Evolutionary conservation across 2,797 vertebrate genomes (phyloP).

Genomic region (Pangasius djambal): DNA sequence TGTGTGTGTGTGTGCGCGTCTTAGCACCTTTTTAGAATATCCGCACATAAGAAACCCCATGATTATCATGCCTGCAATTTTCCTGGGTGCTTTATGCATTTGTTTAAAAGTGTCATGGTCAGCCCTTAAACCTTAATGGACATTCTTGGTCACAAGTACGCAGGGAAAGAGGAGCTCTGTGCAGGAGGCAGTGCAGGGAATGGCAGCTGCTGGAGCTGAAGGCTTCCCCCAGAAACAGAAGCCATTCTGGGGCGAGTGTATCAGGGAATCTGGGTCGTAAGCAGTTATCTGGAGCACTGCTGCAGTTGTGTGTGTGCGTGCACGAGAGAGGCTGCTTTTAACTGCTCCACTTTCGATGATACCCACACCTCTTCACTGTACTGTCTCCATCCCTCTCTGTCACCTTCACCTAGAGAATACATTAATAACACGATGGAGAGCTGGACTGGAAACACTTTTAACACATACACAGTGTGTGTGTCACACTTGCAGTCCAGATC

Average conservation of each 20-base stretch:
- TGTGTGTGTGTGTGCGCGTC: background rate
- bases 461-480: background rate
- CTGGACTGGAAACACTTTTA: slow-evolving; percentile 27
- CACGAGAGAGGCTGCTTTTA: slow-evolving; percentile 70
- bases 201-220: slow-evolving; percentile 58
- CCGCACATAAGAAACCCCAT: background rate
- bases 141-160: slow-evolving; percentile 11
- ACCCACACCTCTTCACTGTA: slow-evolving; percentile 62
- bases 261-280: slow-evolving; percentile 75
- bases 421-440: slow-evolving; percentile 70
- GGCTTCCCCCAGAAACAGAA: slow-evolving; percentile 57
- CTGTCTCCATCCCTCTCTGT: slow-evolving; percentile 73
- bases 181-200: slow-evolving; percentile 4
- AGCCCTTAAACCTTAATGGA: slow-evolving; percentile 17
- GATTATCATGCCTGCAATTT: slow-evolving; percentile 29
- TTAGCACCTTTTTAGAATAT: slow-evolving; percentile 30
- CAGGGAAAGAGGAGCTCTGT: background rate
- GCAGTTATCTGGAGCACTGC: slow-evolving; percentile 59
- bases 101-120: slow-evolving; percentile 19
- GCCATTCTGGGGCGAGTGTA: slow-evolving; percentile 63
- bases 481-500: background rate
- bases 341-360: slow-evolving; percentile 76
- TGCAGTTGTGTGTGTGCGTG: slow-evolving; percentile 35
- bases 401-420: slow-evolving; percentile 71
- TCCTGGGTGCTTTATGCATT: slow-evolving; percentile 19